These are phyloP conservation scores for Scaptodrosophila latifasciaeformis DNA, from an alignment of 2,888 invertebrate genomes.

Conservation along the genomic window DNA sequence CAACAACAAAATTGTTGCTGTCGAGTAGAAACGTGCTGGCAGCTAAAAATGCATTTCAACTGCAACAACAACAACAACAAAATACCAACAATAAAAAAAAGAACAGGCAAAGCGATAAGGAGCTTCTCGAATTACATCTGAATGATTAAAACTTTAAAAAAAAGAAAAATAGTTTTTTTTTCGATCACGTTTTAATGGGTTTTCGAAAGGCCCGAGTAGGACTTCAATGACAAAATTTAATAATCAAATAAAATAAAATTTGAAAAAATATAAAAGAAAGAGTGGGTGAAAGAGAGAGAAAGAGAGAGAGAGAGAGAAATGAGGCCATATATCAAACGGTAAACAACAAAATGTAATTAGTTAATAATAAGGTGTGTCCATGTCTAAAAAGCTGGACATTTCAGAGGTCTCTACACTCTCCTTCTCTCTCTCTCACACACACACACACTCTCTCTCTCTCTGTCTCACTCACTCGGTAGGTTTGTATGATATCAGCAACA, in stretches of 20 bases:
- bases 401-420: background rate
- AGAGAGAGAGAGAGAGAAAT: background rate
- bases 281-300: background rate
- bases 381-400: too few species aligned
- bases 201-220: background rate
- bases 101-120: background rate
- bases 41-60: background rate
- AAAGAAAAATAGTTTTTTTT: too few species aligned
- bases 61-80: background rate
- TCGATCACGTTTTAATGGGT: conserved; percentile 1
- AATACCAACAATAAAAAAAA: too few species aligned
- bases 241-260: background rate
- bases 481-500: background rate
- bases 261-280: conserved; percentile 3
- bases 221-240: background rate
- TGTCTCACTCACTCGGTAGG: background rate
- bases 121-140: background rate
- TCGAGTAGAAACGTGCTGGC: background rate
- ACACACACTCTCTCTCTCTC: background rate
- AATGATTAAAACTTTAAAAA: background rate
- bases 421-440: background rate
- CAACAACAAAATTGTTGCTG: conserved; percentile 5
- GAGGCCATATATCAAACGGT: conserved; percentile 14
- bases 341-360: conserved; percentile 69
- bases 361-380: conserved; percentile 61